Percentiles rank a stretch among this genome's conserved stretches.
phyloP scores from a whole-genome alignment of 1,140 invertebrate genomes.

The Anagrus nilaparvatae region DNA sequence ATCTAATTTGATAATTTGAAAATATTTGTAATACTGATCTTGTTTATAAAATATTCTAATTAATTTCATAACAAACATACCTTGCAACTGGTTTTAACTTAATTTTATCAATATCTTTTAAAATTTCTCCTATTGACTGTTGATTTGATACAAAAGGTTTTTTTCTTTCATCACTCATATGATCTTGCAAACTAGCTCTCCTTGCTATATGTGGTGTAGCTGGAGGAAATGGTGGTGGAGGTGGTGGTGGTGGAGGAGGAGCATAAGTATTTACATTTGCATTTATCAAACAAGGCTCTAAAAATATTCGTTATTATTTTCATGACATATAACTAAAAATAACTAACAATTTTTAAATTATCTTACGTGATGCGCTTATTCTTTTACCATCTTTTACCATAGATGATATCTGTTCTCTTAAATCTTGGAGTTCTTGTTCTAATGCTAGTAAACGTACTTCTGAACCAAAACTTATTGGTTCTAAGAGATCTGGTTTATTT shows the following conservation, averaged over 20 bases:
- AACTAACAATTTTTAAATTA: background rate
- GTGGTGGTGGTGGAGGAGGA: slow-evolving; percentile 26
- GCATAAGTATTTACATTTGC: slow-evolving; percentile 17
- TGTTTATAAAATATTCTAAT: slow-evolving; percentile 1
- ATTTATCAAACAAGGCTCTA: slow-evolving; percentile 27
- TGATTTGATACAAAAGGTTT: slow-evolving; percentile 28
- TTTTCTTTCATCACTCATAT: slow-evolving; percentile 32
- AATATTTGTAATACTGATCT: slow-evolving; percentile 4
- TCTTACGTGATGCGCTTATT: slow-evolving; percentile 12
- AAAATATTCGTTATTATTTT: slow-evolving; percentile 1
- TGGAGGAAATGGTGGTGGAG: slow-evolving; percentile 34
- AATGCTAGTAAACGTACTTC: slow-evolving; percentile 38
- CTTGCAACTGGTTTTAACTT: slow-evolving; percentile 35
- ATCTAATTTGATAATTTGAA: slow-evolving; percentile 23
- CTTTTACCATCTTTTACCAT: slow-evolving; percentile 35
- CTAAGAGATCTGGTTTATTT: slow-evolving; percentile 38
- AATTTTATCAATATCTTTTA: slow-evolving; percentile 35
- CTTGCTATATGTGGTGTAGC: slow-evolving; percentile 38
- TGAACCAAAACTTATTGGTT: slow-evolving; percentile 41
- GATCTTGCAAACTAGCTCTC: slow-evolving; percentile 39
- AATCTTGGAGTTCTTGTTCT: slow-evolving; percentile 39
- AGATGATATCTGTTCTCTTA: slow-evolving; percentile 36
- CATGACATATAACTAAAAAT: background rate
- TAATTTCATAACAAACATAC: slow-evolving; percentile 19
- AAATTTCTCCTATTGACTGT: slow-evolving; percentile 35